Evolutionary conservation across 2,888 invertebrate species (phyloP), one percentile per base, ranked within the genome.

Genomic region (Drosophila conformis): DNA sequence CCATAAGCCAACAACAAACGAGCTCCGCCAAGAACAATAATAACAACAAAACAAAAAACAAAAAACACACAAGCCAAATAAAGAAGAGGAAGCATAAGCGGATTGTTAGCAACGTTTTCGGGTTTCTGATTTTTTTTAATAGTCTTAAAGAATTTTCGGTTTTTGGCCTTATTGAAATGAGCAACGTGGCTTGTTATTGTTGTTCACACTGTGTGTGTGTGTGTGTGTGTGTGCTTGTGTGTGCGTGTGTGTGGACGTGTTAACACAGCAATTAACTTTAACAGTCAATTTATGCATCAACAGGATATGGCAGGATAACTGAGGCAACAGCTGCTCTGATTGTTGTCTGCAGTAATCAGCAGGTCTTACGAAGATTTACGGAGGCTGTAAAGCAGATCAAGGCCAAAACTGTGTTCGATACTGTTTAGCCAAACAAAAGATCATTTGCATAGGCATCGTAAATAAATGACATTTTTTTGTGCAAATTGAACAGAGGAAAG

Each of bases 221-320:
- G 35, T 42, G 48, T 33, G 62, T 53, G 48, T 64, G 68, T 70
- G 75, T 74, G 53, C 4, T 4, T 29, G 8, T 31, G 31, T 1
- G 8, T 31, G 2, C 0, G 31, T 31, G 65, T 71, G 69, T 63
- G 61, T 71, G 73, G 72, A 85, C 85, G 85, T 86, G 85, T 87
- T 86, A 86, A 86, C 87, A 87, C 62, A 80, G 85, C 85, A 87
- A 86, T 86, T 86, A 86, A 86, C 85, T 86, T 85, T 81, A 83
- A 79, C 79, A 74, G 79, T 73, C 76, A 77, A 87, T 87, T 86
- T 87, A 85, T 87, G 82, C 83, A 70, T 52, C 73, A 57, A 73
- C 83, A 84, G 83, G 81, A 86, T 73, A 48, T 73, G 62, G 21
- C 64, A 70, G 64, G 53, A 65, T 38, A 65, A 70, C 69, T 25